phyloP scores from a whole-genome alignment of 23 tunicate genomes.

The Styela plicata region DNA sequence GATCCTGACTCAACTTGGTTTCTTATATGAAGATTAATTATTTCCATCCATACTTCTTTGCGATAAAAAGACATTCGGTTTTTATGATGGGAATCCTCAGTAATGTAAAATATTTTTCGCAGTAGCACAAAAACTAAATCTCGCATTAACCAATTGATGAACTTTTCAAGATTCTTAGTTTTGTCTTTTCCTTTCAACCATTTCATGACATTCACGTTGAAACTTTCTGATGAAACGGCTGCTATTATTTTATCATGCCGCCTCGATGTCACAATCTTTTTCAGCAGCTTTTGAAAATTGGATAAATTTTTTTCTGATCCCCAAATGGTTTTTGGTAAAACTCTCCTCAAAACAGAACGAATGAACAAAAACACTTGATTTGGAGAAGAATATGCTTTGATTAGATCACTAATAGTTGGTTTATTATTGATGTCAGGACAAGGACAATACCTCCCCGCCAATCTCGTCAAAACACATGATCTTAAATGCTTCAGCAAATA shows the following conservation, averaged over 20 bases:
- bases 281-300: neutral
- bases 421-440: neutral
- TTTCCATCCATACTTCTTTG: conserved; percentile 3
- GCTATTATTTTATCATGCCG: neutral
- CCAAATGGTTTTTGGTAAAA: conserved; percentile 12
- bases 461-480: neutral
- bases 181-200: conserved; percentile 5
- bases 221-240: neutral
- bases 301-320: neutral
- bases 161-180: neutral
- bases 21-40: neutral
- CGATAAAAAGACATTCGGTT: conserved; percentile 18
- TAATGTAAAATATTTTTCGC: neutral
- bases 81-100: neutral
- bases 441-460: neutral
- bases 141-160: neutral
- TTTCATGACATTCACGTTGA: neutral
- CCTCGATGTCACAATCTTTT: neutral
- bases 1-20: neutral
- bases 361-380: neutral
- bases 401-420: neutral
- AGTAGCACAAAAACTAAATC: conserved; percentile 2
- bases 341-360: neutral
- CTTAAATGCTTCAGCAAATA: neutral
- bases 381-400: neutral